Conservation (phyloP, 1,140 invertebrate genomes). For the Glossosoma conforme region DNA sequence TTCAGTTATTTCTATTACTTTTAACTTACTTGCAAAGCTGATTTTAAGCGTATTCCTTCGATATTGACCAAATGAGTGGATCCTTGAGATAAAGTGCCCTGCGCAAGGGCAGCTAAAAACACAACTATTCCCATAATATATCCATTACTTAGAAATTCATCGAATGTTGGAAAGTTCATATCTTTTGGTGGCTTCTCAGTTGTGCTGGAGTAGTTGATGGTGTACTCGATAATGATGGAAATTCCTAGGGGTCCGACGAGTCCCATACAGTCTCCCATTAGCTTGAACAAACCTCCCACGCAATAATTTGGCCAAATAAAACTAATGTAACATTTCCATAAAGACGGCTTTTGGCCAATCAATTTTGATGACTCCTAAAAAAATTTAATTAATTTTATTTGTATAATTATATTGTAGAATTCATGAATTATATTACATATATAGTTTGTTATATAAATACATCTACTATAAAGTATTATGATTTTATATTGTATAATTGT, state of each 20-base stretch:
- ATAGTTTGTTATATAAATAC: too few relatives aligned
- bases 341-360: constrained; percentile 22
- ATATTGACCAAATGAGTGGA: constrained; percentile 77
- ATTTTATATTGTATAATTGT: too few relatives aligned
- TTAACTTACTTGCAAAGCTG: constrained; percentile 66
- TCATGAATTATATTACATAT: background rate
- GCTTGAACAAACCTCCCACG: constrained; percentile 66
- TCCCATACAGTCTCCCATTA: constrained; percentile 71
- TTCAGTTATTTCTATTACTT: constrained; percentile 3
- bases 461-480: too few relatives aligned
- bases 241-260: constrained; percentile 74
- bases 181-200: too few relatives aligned
- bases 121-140: constrained; percentile 71
- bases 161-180: too few relatives aligned
- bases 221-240: constrained; percentile 66
- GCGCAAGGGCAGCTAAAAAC: constrained; percentile 65
- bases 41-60: constrained; percentile 74
- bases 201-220: constrained; percentile 45
- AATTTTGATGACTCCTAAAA: constrained; percentile 22
- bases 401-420: background rate
- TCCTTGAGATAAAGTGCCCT: constrained; percentile 78
- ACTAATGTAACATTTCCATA: constrained; percentile 64
- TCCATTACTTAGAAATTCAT: constrained; percentile 66
- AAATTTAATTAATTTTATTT: background rate
- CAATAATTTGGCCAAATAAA: constrained; percentile 69